phyloP scores from a whole-genome alignment of 2,113 vertebrate species.

The Lethenteron camtschaticum region DNA sequence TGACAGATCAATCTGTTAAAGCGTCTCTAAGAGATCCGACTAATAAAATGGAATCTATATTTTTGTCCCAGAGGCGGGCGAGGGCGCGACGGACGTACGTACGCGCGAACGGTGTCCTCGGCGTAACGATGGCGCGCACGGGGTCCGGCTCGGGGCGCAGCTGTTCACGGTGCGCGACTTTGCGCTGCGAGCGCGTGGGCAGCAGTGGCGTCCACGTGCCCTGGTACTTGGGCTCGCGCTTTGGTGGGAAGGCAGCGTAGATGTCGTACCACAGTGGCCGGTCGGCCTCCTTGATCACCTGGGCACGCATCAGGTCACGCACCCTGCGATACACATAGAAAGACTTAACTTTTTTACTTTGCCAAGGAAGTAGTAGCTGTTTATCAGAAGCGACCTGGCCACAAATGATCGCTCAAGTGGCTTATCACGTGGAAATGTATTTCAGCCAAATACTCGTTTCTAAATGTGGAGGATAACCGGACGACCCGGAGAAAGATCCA shows the following conservation, averaged over 20 bases:
- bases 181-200: too few species aligned
- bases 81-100: constrained; percentile 17
- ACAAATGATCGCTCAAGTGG: too few species aligned
- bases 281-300: constrained; percentile 25
- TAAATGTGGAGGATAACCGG: too few species aligned
- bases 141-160: constrained; percentile 13
- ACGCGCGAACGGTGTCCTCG: constrained; percentile 69
- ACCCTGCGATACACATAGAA: constrained; percentile 22
- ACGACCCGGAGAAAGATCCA: too few species aligned
- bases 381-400: too few species aligned
- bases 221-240: constrained; percentile 29
- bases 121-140: constrained; percentile 38
- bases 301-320: constrained; percentile 39
- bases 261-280: constrained; percentile 65
- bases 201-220: constrained; percentile 8
- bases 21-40: neutral
- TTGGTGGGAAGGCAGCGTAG: constrained; percentile 50
- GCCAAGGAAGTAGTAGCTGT: too few species aligned
- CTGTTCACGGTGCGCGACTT: too few species aligned
- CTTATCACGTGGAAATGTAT: too few species aligned
- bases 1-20: too few species aligned
- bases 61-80: neutral
- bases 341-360: neutral
- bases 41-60: neutral
- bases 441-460: too few species aligned